Evolutionary conservation across 1,140 invertebrate species (phyloP), one percentile per base, ranked within the genome.

Genomic region (Drosophila serrata): DNA sequence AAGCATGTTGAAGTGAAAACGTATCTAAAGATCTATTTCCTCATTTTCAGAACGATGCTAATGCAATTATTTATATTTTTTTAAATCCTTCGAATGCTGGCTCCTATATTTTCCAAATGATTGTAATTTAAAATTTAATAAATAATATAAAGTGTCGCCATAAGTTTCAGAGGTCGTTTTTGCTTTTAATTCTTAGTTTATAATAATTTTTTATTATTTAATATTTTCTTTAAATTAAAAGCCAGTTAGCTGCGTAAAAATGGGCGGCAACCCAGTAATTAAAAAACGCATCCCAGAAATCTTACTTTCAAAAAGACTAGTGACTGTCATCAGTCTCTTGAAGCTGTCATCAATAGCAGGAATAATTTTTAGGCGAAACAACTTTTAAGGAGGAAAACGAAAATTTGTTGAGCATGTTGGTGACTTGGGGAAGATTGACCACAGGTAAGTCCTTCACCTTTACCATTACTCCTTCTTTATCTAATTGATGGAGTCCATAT

Each of bases 361-460:
- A 53, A 22, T 53, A 15, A 53, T 53, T 53, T 35, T 53, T 31
- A 53, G 17, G 19, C 49, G 17, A 53, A 9, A 15, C 13, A 12
- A 35, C 31, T 22, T 22, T 35, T 1, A 19, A 53, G 31, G 19
- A 53, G 49, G 4, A 13, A 51, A 35, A 11, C 33, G 12, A 53
- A 22, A 53, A 35, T 9, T 9, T 6, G 22, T 6, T 35, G 13
- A 53, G 33, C 35, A 53, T 53, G 49, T 22, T 35, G 49, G 12
- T 22, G 31, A 53, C 31, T 53, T 69, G 37, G 37, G 46, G n/a
- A 42, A 69, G 46, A 65, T 42, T 53, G 62, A 45, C 61, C 29
- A 53, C 45, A 27, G 61, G 65, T 65, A 69, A 65, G 46, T 17
- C 6, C 8, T 8, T 4, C 2, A 5, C 15, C 1, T 0, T n/a